Evolutionary conservation across 2,888 invertebrate species (phyloP).

Genomic region (Galerucella pusilla): DNA sequence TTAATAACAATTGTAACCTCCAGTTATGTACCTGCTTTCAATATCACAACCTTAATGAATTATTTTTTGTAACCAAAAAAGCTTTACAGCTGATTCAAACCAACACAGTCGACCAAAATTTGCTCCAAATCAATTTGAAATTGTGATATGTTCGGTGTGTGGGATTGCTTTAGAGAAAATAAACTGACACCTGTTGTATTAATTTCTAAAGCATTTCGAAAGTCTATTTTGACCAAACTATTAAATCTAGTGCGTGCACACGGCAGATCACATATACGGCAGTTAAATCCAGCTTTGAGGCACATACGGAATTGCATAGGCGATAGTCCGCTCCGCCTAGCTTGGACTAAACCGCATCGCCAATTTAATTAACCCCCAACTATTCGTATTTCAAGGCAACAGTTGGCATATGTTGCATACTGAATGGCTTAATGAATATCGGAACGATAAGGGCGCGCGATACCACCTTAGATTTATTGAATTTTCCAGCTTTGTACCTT

Average conservation of each 20-base stretch:
- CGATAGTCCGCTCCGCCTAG: constrained; percentile 1
- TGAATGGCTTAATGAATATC: neutral
- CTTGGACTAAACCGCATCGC: constrained; percentile 4
- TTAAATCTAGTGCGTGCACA: neutral
- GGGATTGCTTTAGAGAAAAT: too few relatives aligned
- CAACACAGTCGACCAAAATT: too few relatives aligned
- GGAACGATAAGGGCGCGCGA: neutral
- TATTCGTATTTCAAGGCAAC: neutral
- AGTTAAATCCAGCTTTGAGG: neutral
- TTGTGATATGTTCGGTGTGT: too few relatives aligned
- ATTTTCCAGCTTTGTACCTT: too few relatives aligned
- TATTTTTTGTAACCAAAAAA: too few relatives aligned
- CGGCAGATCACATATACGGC: neutral
- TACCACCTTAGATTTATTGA: too few relatives aligned
- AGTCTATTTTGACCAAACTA: neutral
- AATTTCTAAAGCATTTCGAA: neutral
- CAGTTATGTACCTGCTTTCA: too few relatives aligned
- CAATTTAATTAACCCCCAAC: constrained; percentile 5
- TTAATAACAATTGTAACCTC: too few relatives aligned
- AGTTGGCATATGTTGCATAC: neutral
- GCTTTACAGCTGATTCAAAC: too few relatives aligned
- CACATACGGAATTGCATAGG: neutral
- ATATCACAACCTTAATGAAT: too few relatives aligned
- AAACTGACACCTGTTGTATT: too few relatives aligned
- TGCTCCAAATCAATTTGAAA: too few relatives aligned